A percentile compares a stretch with the other conserved stretches of the same genome.
Evolutionary conservation across 1,140 invertebrate genomes (phyloP).

Genomic region (Armadillidium nasatum): DNA sequence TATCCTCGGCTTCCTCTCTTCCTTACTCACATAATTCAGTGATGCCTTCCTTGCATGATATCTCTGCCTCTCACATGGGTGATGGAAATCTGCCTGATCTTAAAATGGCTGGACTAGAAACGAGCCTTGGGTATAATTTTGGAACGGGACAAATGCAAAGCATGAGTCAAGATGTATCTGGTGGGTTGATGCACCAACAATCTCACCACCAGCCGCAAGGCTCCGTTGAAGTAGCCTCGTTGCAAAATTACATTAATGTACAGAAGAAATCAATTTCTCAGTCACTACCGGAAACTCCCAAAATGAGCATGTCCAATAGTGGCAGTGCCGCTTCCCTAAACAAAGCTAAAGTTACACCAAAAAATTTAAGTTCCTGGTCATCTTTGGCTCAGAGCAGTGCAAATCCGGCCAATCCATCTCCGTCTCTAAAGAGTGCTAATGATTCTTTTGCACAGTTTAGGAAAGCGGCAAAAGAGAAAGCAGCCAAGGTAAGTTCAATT

Average conservation of each 20-base stretch:
- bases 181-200: not conserved
- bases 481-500: slow-evolving; percentile 63
- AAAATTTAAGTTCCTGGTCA: slow-evolving; percentile 89
- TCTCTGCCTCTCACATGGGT: not conserved
- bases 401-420: slow-evolving; percentile 49
- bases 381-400: slow-evolving; percentile 66
- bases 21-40: not conserved
- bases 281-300: slow-evolving; percentile 36
- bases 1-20: not conserved
- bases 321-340: slow-evolving; percentile 33
- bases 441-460: slow-evolving; percentile 78
- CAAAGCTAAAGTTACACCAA: slow-evolving; percentile 50
- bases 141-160: not conserved
- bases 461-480: slow-evolving; percentile 91
- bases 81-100: not conserved
- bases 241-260: slow-evolving; percentile 28
- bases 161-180: not conserved
- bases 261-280: slow-evolving; percentile 30
- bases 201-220: slow-evolving; percentile 27
- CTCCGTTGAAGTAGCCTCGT: slow-evolving; percentile 27
- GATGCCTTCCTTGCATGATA: not conserved
- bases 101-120: slow-evolving; percentile 11
- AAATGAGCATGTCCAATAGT: slow-evolving; percentile 19
- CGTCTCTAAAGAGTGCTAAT: slow-evolving; percentile 60
- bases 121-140: not conserved